Evolutionary conservation across 2,888 invertebrate species (phyloP), one percentile per base, ranked within the genome.

Genomic region (Dendrolimus houi): DNA sequence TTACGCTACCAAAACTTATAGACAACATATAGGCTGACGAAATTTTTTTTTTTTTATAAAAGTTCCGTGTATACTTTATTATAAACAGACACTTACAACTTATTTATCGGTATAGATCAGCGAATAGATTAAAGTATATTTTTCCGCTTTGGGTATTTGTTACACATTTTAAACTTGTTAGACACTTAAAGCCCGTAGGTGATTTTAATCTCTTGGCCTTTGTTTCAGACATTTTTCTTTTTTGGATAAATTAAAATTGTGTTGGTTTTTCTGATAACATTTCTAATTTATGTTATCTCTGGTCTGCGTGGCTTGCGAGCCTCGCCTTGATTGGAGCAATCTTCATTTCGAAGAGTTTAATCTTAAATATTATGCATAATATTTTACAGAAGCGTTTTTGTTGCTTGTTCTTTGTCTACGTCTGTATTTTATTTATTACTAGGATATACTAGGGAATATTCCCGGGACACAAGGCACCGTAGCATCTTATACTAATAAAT

Each of bases 151-250:
- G 29, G 6, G 29, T 6, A 29, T 29, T 29, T 29, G 29, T 29
- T 29, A 29, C 47, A 47, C 3, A 47, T 47, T 47, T 47, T 47
- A 12, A 47, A 12, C n/a, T 29, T 29, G 29, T 29, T 29, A 29
- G 9, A 47, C 3, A 47, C 8, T 47, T 47, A 9, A 12, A 47
- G 6, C 47, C 47, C 12, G 47, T 47, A 10, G 47, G 47, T 10
- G 47, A 47, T 47, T 47, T 47, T 8, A 47, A 47, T 47, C 47
- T 47, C 9, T 8, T 29, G 29, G 12, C 13, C 42, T 29, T 55
- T 52, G 55, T 52, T 55, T 52, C 55, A 47, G 8, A 8, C 52
- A 52, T 8, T 55, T 52, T 29, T 47, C 55, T 55, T 54, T 54
- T 47, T 29, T 47, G n/a, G 52, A 52, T 47, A 47, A 47, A 47